phyloP scores from a whole-genome alignment of 1,140 invertebrate genomes.

The Dendrolimus kikuchii region DNA sequence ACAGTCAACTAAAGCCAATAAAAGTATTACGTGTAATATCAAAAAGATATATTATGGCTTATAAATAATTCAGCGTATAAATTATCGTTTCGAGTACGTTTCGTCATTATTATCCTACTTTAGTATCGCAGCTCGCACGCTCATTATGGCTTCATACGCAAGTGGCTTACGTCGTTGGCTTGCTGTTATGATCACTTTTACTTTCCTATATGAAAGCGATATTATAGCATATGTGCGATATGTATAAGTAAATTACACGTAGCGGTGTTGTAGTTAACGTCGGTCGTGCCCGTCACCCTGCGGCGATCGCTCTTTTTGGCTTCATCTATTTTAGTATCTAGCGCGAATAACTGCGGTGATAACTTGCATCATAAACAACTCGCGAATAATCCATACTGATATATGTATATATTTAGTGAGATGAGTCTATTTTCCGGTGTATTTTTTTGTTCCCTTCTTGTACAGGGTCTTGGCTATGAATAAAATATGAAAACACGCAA shows the following conservation, averaged over 20 bases:
- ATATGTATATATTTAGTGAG: no score
- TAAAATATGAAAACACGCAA: no score
- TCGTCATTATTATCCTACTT: constrained; percentile 5
- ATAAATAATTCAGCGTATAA: background rate
- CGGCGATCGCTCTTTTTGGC: no score
- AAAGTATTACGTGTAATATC: no score
- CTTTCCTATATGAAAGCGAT: constrained; percentile 26
- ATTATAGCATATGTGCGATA: constrained; percentile 2
- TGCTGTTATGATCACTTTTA: constrained; percentile 13
- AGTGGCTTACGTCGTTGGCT: constrained; percentile 4
- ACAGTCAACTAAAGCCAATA: no score
- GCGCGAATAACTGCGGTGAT: constrained; percentile 1
- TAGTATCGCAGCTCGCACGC: constrained; percentile 6
- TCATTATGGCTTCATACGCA: constrained; percentile 7
- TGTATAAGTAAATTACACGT: background rate
- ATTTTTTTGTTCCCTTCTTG: no score
- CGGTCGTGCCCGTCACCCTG: constrained; percentile 1
- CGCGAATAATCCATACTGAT: no score
- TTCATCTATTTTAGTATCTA: constrained; percentile 8
- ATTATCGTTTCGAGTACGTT: constrained; percentile 4
- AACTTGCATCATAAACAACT: background rate
- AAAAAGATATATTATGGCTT: background rate
- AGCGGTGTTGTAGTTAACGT: background rate
- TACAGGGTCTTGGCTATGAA: no score
- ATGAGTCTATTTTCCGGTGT: no score